Percentiles rank a stretch among this genome's conserved stretches.
These are phyloP conservation scores for Eupristina koningsbergeri DNA, from an alignment of 1,140 invertebrate species.

Conservation along the genomic window DNA sequence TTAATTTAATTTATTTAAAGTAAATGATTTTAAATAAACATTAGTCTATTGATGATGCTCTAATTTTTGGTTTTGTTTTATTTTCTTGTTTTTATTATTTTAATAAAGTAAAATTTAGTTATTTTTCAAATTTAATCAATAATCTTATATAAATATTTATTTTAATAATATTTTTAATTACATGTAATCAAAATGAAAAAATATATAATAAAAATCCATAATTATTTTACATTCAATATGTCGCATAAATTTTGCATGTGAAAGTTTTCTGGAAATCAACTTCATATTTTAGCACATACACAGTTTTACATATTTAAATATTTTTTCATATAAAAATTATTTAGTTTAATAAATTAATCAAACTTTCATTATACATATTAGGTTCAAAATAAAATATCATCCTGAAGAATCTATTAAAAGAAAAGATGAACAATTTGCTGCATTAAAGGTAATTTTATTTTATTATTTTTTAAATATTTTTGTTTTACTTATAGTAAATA, in stretches of 20 bases:
- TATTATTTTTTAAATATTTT: not conserved
- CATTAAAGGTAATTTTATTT: slow-evolving; percentile 82
- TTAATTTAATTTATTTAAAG: too few relatives aligned
- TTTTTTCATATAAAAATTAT: slow-evolving; percentile 43
- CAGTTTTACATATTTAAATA: slow-evolving; percentile 49
- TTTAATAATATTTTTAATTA: not conserved
- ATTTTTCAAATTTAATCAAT: not conserved
- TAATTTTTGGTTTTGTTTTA: not conserved
- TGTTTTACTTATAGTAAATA: not conserved
- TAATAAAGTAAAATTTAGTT: too few relatives aligned
- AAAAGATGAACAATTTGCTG: slow-evolving; percentile 88
- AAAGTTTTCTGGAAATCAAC: not conserved
- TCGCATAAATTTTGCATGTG: slow-evolving; percentile 34
- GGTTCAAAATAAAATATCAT: slow-evolving; percentile 99
- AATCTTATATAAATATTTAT: not conserved
- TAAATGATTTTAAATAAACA: not conserved
- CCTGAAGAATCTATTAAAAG: slow-evolving; percentile 95
- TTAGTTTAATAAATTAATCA: slow-evolving; percentile 29
- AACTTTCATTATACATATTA: slow-evolving; percentile 71
- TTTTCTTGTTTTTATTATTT: slow-evolving; percentile 8
- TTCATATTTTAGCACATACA: slow-evolving; percentile 31
- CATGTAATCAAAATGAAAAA: not conserved
- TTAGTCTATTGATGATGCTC: slow-evolving; percentile 15
- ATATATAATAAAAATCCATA: not conserved
- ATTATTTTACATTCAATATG: not conserved